phyloP scores from a whole-genome alignment of 35 echinoderm and acorn worm genomes.

The Hemicentrotus pulcherrimus region DNA sequence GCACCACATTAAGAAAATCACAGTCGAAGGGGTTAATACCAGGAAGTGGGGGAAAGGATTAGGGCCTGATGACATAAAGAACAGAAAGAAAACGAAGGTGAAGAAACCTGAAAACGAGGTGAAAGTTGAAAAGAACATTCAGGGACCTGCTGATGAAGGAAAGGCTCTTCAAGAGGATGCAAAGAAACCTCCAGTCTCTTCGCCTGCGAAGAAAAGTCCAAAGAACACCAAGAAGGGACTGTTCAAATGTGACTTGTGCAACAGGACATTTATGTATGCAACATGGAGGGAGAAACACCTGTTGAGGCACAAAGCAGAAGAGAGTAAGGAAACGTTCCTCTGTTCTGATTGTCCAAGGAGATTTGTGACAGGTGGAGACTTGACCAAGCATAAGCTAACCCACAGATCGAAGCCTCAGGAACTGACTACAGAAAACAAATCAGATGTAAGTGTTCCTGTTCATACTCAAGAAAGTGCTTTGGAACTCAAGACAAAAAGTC shows the following conservation, averaged over 20 bases:
- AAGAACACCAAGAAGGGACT: constrained; percentile 6
- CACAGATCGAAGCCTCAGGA: not conserved
- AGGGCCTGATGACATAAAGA: constrained; percentile 8
- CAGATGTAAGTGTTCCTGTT: not conserved
- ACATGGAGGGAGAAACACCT: constrained; percentile 66
- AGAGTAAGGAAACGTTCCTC: not conserved
- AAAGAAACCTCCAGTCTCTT: not conserved
- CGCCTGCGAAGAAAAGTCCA: not conserved
- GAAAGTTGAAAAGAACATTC: not conserved
- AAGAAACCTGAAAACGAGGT: not conserved
- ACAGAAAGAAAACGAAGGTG: not conserved
- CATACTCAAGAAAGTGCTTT: not conserved
- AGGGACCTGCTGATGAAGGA: constrained; percentile 3
- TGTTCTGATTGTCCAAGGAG: constrained; percentile 18
- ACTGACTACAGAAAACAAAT: not conserved
- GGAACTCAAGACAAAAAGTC: not conserved
- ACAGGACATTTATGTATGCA: constrained; percentile 63
- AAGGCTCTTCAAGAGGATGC: not conserved
- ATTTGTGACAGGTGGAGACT: constrained; percentile 24
- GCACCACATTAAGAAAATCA: constrained; percentile 55
- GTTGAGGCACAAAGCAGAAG: constrained; percentile 33
- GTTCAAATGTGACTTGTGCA: constrained; percentile 54
- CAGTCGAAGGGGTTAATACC: constrained; percentile 50
- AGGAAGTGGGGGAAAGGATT: constrained; percentile 44
- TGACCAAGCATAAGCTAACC: not conserved